A percentile compares a stretch with the other conserved stretches of the same genome.
Conservation (phyloP, 2,797 vertebrate genomes). For the Pipistrellus kuhlii region DNA sequence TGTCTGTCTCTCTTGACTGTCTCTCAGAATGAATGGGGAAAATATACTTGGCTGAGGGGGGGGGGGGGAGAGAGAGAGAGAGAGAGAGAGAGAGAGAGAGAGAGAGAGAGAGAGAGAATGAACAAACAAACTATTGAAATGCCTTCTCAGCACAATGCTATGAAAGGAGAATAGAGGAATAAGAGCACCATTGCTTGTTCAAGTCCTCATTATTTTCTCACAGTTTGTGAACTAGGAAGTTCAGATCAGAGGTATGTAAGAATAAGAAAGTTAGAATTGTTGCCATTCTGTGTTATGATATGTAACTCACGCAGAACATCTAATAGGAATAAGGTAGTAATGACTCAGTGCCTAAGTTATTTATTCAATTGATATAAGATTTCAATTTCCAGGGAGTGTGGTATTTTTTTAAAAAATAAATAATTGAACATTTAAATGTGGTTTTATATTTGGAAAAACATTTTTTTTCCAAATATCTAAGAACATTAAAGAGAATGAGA, state of each 20-base stretch:
- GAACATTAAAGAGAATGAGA: constrained; percentile 36
- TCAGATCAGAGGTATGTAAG: constrained; percentile 13
- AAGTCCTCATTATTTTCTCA: neutral
- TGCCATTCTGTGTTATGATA: neutral
- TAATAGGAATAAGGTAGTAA: constrained; percentile 39
- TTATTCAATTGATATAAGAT: constrained; percentile 27
- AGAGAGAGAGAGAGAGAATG: too few relatives aligned
- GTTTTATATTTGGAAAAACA: constrained; percentile 30
- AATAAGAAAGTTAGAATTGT: constrained; percentile 35
- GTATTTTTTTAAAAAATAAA: neutral
- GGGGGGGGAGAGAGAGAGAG: neutral
- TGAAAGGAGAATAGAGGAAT: neutral
- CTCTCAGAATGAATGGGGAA: too few relatives aligned
- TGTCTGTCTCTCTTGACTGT: too few relatives aligned
- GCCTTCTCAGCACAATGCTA: neutral
- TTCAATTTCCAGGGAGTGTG: neutral
- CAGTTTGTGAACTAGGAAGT: neutral
- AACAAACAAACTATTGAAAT: neutral
- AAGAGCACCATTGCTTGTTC: neutral
- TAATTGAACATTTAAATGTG: neutral
- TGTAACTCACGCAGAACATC: neutral
- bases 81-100: neutral
- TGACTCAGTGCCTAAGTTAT: neutral
- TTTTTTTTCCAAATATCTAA: constrained; percentile 39
- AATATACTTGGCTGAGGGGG: too few relatives aligned